Percentiles rank a stretch among this genome's conserved stretches.
These are phyloP conservation scores for Eupithecia subumbrata DNA, from an alignment of 2,888 invertebrate genomes.

Conservation along the genomic window DNA sequence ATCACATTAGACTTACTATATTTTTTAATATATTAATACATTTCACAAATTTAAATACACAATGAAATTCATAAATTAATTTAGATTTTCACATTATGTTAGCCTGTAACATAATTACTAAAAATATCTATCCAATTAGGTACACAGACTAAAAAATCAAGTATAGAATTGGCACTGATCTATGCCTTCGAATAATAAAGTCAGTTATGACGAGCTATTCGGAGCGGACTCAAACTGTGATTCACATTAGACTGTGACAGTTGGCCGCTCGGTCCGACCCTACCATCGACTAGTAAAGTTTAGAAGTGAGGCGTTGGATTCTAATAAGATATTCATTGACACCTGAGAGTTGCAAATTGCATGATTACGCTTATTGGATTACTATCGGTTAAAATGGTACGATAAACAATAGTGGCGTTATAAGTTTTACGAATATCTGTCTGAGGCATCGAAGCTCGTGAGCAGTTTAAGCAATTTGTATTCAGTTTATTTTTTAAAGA, in stretches of 20 bases:
- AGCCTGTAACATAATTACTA: not conserved
- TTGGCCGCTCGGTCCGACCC: slow-evolving; percentile 35
- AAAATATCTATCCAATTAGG: not conserved
- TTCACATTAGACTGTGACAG: slow-evolving; percentile 61
- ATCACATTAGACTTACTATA: too few species aligned
- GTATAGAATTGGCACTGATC: not conserved
- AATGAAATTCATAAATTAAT: too few species aligned
- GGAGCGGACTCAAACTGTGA: slow-evolving; percentile 47
- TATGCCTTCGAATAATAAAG: slow-evolving; percentile 4
- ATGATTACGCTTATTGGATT: not conserved
- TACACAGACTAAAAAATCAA: not conserved
- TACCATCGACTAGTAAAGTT: not conserved
- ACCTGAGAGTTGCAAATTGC: not conserved
- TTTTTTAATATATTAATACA: too few species aligned
- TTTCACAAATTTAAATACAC: too few species aligned
- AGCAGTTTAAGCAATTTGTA: too few species aligned
- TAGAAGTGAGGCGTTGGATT: not conserved
- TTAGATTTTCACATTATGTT: too few species aligned
- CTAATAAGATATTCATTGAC: slow-evolving; percentile 1
- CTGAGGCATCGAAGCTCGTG: too few species aligned
- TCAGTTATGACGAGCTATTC: slow-evolving; percentile 19
- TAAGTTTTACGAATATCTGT: too few species aligned
- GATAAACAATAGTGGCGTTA: too few species aligned
- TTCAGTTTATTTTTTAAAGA: too few species aligned
- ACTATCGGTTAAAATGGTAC: not conserved